A percentile compares a stretch with the other conserved stretches of the same genome.
Evolutionary conservation across 2,888 invertebrate genomes (phyloP).

Genomic region (Diogma glabrata): DNA sequence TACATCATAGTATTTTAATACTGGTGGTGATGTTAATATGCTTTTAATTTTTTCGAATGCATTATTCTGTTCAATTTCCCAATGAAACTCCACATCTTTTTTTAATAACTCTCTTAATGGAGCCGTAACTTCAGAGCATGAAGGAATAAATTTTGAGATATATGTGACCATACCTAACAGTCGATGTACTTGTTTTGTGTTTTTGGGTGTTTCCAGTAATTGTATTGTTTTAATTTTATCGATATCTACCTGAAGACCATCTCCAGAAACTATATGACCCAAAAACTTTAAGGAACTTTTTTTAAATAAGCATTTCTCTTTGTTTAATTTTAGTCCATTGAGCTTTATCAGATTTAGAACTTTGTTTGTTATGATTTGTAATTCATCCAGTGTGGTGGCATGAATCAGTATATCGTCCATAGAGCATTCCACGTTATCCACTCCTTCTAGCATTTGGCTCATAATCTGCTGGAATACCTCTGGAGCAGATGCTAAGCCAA

Average conservation of each 20-base stretch:
- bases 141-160: background rate
- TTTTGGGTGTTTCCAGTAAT: constrained; percentile 12
- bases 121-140: background rate
- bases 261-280: constrained; percentile 16
- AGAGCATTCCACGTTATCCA: constrained; percentile 19
- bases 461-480: constrained; percentile 9
- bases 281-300: constrained; percentile 15
- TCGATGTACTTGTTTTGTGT: constrained; percentile 14
- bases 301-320: constrained; percentile 21
- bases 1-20: background rate
- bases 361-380: constrained; percentile 17
- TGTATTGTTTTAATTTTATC: constrained; percentile 14
- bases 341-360: constrained; percentile 15
- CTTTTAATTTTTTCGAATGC: background rate
- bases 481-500: background rate
- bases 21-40: background rate
- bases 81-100: background rate
- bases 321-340: constrained; percentile 21
- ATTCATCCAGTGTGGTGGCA: constrained; percentile 19
- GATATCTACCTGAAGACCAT: constrained; percentile 15
- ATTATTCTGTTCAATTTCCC: background rate
- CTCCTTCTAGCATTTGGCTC: constrained; percentile 11
- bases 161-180: constrained; percentile 16
- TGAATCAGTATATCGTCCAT: constrained; percentile 22
- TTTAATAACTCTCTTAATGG: background rate